Evolutionary conservation across 2,113 vertebrate species (phyloP).

Genomic region (Mustela nigripes): DNA sequence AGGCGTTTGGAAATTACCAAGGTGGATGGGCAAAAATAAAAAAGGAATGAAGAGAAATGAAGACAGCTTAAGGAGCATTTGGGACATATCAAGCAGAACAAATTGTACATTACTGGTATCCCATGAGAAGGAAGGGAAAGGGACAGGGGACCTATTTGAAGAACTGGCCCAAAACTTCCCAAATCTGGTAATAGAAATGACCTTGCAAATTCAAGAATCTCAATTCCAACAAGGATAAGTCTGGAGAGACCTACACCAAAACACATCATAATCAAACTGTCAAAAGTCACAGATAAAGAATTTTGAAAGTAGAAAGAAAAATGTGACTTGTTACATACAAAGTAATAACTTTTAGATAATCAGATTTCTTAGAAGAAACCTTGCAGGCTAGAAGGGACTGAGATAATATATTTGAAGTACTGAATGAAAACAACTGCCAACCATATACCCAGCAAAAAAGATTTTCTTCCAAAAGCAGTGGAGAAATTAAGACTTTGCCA

Average conservation of each 20-base stretch:
- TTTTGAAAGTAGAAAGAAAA: background rate
- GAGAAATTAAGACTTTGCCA: background rate
- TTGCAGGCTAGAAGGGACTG: background rate
- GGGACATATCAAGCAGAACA: background rate
- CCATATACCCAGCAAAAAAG: background rate
- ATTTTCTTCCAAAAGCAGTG: background rate
- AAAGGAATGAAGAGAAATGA: background rate
- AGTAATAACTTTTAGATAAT: background rate
- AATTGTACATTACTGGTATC: background rate
- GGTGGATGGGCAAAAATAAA: background rate
- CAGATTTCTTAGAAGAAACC: background rate
- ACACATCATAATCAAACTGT: slow-evolving; percentile 1
- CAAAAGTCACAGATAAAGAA: background rate
- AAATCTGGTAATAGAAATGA: background rate
- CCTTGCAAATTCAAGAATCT: background rate
- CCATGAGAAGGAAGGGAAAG: background rate
- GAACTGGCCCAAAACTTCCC: background rate
- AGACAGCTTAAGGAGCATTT: background rate
- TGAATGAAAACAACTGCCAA: background rate
- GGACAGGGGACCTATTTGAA: background rate
- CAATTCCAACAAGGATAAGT: background rate
- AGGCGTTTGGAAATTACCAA: background rate
- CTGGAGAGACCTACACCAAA: background rate
- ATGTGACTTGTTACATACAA: background rate
- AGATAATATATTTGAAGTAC: background rate